phyloP scores from a whole-genome alignment of 2,888 invertebrate genomes.

The Tipula lateralis region DNA sequence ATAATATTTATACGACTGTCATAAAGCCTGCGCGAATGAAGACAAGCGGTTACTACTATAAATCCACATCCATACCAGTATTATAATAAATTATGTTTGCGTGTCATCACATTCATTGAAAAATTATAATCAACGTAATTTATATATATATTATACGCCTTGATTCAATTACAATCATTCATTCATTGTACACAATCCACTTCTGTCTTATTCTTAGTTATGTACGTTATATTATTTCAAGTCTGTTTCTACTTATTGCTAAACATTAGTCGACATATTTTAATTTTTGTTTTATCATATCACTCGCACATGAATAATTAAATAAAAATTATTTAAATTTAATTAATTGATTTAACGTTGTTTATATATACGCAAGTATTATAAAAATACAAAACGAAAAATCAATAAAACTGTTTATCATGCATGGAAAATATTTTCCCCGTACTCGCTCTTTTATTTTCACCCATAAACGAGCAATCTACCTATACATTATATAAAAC shows the following conservation, averaged over 20 bases:
- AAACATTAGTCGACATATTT: constrained; percentile 6
- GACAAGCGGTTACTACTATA: background rate
- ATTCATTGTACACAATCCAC: background rate
- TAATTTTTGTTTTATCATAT: background rate
- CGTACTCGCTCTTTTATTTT: background rate
- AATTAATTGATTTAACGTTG: constrained; percentile 13
- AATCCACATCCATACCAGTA: background rate
- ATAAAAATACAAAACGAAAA: background rate
- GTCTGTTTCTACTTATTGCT: background rate
- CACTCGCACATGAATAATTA: constrained; percentile 11
- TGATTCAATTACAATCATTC: constrained; percentile 24
- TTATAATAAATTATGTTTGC: constrained; percentile 11
- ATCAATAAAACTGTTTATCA: background rate
- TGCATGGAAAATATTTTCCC: background rate
- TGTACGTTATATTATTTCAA: background rate
- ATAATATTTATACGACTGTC: no score
- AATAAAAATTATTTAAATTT: constrained; percentile 11
- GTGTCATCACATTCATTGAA: background rate
- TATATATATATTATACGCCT: constrained; percentile 3
- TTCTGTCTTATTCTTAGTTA: background rate
- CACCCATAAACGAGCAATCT: no score
- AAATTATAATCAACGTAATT: constrained; percentile 7
- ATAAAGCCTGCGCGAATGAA: no score
- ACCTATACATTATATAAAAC: background rate
- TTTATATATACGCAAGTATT: background rate